These are phyloP conservation scores for Pseudorasbora parva DNA, from an alignment of 2,113 vertebrate genomes.

Conservation along the genomic window DNA sequence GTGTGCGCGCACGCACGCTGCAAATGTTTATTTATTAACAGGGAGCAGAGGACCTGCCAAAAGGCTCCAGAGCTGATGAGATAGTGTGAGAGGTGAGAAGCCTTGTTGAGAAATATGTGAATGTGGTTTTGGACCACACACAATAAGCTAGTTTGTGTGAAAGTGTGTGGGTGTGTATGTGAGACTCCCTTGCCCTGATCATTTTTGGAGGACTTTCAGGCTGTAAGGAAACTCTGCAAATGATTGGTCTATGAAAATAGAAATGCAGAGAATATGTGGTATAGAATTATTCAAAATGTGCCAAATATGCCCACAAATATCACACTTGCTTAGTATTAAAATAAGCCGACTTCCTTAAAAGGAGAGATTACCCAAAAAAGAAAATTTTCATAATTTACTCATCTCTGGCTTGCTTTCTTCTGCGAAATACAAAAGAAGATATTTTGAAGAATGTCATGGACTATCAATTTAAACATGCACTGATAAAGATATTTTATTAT, in stretches of 20 bases:
- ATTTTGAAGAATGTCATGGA: no score
- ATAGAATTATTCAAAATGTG: neutral
- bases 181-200: neutral
- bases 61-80: constrained; percentile 18
- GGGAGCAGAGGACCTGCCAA: constrained; percentile 49
- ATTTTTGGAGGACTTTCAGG: constrained; percentile 1
- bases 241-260: neutral
- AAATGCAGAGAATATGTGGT: neutral
- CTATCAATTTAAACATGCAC: no score
- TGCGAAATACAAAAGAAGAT: neutral
- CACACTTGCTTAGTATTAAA: neutral
- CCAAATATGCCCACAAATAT: neutral
- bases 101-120: neutral
- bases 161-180: constrained; percentile 6
- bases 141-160: neutral
- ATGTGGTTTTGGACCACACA: neutral
- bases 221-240: neutral
- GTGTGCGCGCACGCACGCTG: neutral
- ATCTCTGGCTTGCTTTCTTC: neutral
- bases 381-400: neutral
- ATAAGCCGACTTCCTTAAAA: neutral
- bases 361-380: neutral
- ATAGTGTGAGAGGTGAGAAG: constrained; percentile 14
- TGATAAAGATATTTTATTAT: no score
- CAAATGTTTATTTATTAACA: constrained; percentile 54